Evolutionary conservation across 2,113 vertebrate genomes (phyloP).

Genomic region (Gymnobelideus leadbeateri): DNA sequence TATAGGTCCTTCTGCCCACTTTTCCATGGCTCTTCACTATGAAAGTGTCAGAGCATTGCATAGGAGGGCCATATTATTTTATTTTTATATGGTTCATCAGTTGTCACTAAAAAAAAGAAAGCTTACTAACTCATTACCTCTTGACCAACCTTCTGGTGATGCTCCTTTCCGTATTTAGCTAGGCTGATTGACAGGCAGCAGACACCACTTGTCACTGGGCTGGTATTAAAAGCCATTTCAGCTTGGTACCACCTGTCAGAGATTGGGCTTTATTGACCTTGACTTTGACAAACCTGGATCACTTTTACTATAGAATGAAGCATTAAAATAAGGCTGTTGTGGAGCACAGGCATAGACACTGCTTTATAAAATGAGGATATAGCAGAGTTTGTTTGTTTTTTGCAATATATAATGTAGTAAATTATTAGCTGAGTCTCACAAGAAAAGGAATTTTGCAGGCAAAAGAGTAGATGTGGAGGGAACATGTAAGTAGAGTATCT

Average conservation of each 20-base stretch:
- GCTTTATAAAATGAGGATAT: not conserved
- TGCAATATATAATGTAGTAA: not conserved
- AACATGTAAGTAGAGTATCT: not conserved
- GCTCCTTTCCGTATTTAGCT: not conserved
- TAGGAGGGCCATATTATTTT: not conserved
- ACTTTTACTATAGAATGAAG: not conserved
- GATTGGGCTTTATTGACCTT: not conserved
- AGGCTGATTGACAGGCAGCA: not conserved
- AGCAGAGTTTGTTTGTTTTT: not conserved
- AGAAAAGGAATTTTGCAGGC: not conserved
- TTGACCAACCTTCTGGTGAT: not conserved
- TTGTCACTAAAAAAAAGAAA: not conserved
- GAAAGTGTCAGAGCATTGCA: not conserved
- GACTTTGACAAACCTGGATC: not conserved
- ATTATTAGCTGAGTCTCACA: not conserved
- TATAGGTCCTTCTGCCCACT: not conserved
- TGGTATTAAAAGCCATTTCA: not conserved
- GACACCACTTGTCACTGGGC: not conserved
- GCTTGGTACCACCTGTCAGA: not conserved
- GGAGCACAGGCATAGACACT: not conserved
- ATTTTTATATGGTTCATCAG: not conserved
- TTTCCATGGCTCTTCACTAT: not conserved
- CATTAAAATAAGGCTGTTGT: not conserved
- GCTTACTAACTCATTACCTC: not conserved
- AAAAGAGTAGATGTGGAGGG: not conserved